Conservation (phyloP, 2,888 invertebrate species). For the Diachrysia chrysitis region DNA sequence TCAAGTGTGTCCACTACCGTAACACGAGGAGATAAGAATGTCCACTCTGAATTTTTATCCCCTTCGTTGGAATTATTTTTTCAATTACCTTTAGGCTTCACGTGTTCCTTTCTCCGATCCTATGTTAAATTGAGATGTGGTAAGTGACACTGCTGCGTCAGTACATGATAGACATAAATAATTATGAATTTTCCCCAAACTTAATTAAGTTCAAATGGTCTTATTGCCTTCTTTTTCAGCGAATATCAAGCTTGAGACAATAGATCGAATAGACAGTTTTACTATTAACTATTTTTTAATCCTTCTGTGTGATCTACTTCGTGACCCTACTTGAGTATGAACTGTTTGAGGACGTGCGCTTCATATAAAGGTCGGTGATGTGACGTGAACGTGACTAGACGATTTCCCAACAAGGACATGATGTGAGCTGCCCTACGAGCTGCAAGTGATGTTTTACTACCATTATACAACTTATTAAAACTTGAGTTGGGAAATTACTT, state of each 20-base stretch:
- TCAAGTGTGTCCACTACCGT: not conserved
- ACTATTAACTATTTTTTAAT: not conserved
- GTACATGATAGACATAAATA: no score
- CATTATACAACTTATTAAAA: not conserved
- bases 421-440: not conserved
- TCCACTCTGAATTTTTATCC: not conserved
- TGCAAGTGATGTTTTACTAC: not conserved
- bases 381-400: conserved; percentile 14
- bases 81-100: not conserved
- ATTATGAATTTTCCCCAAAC: no score
- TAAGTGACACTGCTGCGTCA: not conserved
- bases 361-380: conserved; percentile 29
- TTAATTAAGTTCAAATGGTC: no score
- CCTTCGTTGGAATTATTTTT: not conserved
- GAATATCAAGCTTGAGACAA: no score
- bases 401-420: conserved; percentile 26
- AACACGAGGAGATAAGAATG: not conserved
- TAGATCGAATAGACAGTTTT: no score
- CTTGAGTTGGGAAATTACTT: no score
- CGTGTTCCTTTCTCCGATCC: not conserved
- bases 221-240: no score
- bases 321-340: conserved; percentile 13
- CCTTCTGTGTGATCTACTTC: conserved; percentile 17
- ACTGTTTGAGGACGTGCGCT: conserved; percentile 23
- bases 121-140: not conserved